Evolutionary conservation across 2,797 vertebrate genomes (phyloP).

Genomic region (Remorina albescens): DNA sequence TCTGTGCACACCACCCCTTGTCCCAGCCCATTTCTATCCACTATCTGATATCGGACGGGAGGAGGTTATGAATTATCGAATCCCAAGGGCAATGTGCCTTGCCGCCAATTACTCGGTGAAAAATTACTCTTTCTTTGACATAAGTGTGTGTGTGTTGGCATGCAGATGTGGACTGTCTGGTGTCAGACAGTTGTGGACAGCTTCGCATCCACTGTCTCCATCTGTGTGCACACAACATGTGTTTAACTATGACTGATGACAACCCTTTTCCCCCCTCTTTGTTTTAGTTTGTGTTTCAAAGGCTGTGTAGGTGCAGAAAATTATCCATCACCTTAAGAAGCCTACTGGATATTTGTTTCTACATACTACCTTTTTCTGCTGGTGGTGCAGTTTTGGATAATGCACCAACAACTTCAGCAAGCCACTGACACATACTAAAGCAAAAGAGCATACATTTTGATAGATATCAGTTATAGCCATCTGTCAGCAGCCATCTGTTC

Average conservation of each 20-base stretch:
- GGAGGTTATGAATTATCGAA: constrained; percentile 89
- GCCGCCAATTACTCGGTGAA: constrained; percentile 84
- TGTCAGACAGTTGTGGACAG: constrained; percentile 59
- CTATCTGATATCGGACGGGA: constrained; percentile 84
- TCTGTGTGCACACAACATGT: constrained; percentile 12
- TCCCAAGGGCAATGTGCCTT: constrained; percentile 83
- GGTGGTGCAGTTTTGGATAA: constrained; percentile 26
- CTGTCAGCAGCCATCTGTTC: constrained; percentile 4
- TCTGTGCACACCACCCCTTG: constrained; percentile 62
- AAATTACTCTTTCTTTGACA: constrained; percentile 77
- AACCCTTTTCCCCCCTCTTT: no score
- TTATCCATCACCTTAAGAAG: constrained; percentile 43
- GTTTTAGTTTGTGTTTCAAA: constrained; percentile 20
- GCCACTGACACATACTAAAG: background rate
- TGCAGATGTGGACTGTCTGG: constrained; percentile 62
- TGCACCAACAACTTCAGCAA: constrained; percentile 1
- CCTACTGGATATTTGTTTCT: constrained; percentile 25
- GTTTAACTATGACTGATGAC: constrained; percentile 36
- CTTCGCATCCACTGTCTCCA: constrained; percentile 32
- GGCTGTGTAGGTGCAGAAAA: constrained; percentile 20
- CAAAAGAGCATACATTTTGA: constrained; percentile 13
- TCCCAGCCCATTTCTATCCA: constrained; percentile 81
- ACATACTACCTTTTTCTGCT: background rate
- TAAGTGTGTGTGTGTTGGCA: constrained; percentile 46
- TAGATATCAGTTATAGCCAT: constrained; percentile 1